phyloP scores from a whole-genome alignment of 2,113 vertebrate species.

The Mormyrus lacerda region DNA sequence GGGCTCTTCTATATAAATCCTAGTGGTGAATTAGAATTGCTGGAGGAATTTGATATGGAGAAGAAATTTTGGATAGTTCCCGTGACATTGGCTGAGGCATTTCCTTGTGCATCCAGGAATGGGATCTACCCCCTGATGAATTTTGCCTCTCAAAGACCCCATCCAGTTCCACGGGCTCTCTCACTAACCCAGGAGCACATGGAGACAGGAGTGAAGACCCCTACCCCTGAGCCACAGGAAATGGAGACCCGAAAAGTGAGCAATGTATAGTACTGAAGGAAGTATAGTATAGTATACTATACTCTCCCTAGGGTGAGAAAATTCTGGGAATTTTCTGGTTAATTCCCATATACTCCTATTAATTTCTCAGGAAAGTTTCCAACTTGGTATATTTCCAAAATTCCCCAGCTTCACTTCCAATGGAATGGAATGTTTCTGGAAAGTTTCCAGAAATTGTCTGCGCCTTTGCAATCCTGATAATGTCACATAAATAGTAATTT shows the following conservation, averaged over 20 bases:
- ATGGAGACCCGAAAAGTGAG: constrained; percentile 86
- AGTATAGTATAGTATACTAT: not conserved
- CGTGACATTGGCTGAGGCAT: not conserved
- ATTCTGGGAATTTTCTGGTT: not conserved
- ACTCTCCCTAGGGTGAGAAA: not conserved
- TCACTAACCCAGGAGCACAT: constrained; percentile 81
- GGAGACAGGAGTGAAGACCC: constrained; percentile 76
- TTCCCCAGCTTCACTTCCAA: not conserved
- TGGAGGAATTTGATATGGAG: not conserved
- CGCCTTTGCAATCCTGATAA: not conserved
- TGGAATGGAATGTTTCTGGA: not conserved
- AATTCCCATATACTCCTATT: not conserved
- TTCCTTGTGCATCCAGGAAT: constrained; percentile 60
- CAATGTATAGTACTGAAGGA: not conserved
- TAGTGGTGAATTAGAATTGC: not conserved
- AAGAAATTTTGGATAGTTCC: not conserved
- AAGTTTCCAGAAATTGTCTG: not conserved
- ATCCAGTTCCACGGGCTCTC: constrained; percentile 71
- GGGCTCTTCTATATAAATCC: not conserved
- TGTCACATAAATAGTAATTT: not conserved
- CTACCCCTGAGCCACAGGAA: constrained; percentile 86
- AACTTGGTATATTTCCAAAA: not conserved
- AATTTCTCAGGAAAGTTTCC: not conserved
- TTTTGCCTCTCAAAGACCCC: constrained; percentile 77
- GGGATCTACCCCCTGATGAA: constrained; percentile 96